Evolutionary conservation across 2,113 vertebrate genomes (phyloP).

Genomic region (Vicugna pacos): DNA sequence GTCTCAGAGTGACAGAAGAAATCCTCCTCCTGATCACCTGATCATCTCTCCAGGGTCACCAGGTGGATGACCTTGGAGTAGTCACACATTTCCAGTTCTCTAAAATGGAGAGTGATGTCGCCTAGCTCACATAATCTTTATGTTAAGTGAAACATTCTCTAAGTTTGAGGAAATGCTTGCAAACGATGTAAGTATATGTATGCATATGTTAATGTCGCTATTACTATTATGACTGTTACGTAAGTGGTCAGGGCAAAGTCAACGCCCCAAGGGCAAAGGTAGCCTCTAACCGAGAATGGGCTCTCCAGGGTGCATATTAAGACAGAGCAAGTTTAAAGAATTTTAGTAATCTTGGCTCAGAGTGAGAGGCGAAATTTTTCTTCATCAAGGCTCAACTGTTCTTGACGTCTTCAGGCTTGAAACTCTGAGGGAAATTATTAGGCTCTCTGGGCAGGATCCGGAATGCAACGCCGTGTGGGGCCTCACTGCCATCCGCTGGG

Average conservation of each 20-base stretch:
- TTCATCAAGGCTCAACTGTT: not conserved
- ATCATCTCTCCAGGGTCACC: not conserved
- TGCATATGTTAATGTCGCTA: not conserved
- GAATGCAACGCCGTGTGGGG: not conserved
- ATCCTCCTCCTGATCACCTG: not conserved
- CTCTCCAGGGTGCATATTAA: not conserved
- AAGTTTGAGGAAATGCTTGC: conserved; percentile 33
- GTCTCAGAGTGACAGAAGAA: not conserved
- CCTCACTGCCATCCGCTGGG: not conserved
- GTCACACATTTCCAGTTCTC: not conserved
- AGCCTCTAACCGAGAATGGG: not conserved
- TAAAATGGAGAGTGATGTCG: not conserved
- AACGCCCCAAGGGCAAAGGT: not conserved
- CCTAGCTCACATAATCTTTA: not conserved
- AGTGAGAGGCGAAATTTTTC: not conserved
- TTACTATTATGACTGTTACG: not conserved
- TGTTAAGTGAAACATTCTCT: conserved; percentile 31
- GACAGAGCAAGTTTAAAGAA: not conserved
- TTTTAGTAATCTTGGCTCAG: not conserved
- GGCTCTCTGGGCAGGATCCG: not conserved
- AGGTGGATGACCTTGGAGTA: not conserved
- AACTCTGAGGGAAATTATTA: not conserved
- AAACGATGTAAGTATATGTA: not conserved
- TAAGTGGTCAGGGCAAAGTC: not conserved
- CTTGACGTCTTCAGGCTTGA: not conserved